Percentiles rank a stretch among this genome's conserved stretches.
These are phyloP conservation scores for Heterodera carotae DNA, from an alignment of 1,140 invertebrate species.

Conservation along the genomic window DNA sequence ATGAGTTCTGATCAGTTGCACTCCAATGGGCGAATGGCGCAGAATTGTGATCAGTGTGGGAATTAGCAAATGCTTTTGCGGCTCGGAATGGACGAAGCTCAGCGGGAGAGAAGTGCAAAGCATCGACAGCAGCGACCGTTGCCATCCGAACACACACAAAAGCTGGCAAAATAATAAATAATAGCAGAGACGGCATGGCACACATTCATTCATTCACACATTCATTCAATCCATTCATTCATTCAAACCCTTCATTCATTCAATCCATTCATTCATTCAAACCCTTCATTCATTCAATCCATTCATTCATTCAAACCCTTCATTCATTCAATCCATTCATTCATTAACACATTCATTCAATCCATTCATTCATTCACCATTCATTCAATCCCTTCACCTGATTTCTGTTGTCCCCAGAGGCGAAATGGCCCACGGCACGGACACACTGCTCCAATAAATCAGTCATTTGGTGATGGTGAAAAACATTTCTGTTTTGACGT, in stretches of 20 bases:
- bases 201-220: too few species aligned
- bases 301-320: too few species aligned
- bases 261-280: too few species aligned
- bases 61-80: slow-evolving; percentile 7
- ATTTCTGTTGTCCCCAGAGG: neutral
- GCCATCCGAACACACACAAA: slow-evolving; percentile 32
- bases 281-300: too few species aligned
- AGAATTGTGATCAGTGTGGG: slow-evolving; percentile 23
- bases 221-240: too few species aligned
- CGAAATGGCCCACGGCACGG: neutral
- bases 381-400: too few species aligned
- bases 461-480: neutral
- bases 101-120: slow-evolving; percentile 30
- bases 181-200: too few species aligned
- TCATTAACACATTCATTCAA: too few species aligned
- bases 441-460: neutral
- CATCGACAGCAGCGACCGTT: slow-evolving; percentile 17
- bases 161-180: neutral
- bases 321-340: too few species aligned
- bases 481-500: neutral
- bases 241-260: too few species aligned
- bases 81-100: slow-evolving; percentile 16
- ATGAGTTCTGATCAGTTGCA: slow-evolving; percentile 15
- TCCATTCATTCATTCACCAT: too few species aligned
- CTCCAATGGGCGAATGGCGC: slow-evolving; percentile 2